phyloP scores from a whole-genome alignment of 2,888 invertebrate genomes.

The Erebia palarica region DNA sequence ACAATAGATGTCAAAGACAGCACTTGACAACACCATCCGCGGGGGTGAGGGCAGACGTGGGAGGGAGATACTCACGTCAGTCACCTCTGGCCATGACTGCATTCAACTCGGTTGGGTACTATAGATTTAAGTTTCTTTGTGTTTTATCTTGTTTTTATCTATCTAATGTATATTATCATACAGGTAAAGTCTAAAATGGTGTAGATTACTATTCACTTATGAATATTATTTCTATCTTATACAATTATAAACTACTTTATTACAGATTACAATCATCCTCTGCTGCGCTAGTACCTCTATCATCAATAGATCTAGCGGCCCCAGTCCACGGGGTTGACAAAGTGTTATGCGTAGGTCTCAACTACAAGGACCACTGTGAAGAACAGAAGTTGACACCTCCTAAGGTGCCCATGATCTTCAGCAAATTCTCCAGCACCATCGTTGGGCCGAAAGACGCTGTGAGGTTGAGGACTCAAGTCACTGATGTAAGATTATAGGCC shows the following conservation, averaged over 20 bases:
- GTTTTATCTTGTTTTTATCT: no score
- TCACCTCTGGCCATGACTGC: no score
- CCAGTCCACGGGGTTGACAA: conserved; percentile 92
- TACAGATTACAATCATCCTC: conserved; percentile 34
- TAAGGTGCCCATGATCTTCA: conserved; percentile 92
- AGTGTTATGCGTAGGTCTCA: conserved; percentile 92
- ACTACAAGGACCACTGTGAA: conserved; percentile 92
- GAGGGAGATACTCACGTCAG: no score
- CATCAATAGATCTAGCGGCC: conserved; percentile 84
- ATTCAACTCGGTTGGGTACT: no score
- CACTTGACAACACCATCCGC: no score
- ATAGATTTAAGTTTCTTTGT: no score
- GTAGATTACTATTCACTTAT: not conserved
- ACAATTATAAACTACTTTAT: no score
- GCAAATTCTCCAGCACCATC: conserved; percentile 91
- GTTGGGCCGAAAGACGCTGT: conserved; percentile 88
- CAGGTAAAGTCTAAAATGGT: no score
- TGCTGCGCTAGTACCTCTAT: conserved; percentile 56
- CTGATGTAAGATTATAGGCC: conserved; percentile 53
- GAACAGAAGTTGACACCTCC: conserved; percentile 90
- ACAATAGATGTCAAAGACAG: no score
- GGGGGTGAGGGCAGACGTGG: no score
- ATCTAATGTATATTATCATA: no score
- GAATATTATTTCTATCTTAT: not conserved
- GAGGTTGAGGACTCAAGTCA: conserved; percentile 62